Conservation (phyloP, 2,888 invertebrate species). For the Platerodrilus igneus region DNA sequence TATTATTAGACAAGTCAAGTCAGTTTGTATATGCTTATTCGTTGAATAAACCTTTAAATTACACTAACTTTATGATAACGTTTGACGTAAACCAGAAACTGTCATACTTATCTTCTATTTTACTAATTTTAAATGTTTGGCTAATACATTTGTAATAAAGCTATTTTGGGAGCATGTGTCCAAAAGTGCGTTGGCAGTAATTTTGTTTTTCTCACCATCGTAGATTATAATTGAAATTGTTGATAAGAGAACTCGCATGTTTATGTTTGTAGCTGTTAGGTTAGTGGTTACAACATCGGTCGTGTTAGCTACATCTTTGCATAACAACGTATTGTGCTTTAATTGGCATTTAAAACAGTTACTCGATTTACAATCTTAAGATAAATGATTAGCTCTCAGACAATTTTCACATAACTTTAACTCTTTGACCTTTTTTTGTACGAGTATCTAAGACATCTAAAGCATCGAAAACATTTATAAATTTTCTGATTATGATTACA, state of each 20-base stretch:
- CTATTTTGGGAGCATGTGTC: constrained; percentile 20
- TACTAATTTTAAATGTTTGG: constrained; percentile 8
- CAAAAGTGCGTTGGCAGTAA: constrained; percentile 13
- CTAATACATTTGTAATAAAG: constrained; percentile 16
- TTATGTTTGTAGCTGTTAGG: not conserved
- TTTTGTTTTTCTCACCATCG: not conserved
- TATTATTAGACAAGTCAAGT: too few species aligned
- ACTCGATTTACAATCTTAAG: constrained; percentile 9
- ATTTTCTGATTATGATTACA: too few species aligned
- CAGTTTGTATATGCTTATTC: too few species aligned
- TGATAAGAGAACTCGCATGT: too few species aligned
- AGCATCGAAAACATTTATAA: too few species aligned
- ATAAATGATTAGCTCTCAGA: constrained; percentile 16
- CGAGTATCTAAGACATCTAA: too few species aligned
- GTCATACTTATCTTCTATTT: constrained; percentile 7
- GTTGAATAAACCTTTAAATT: too few species aligned
- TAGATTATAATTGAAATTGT: constrained; percentile 11
- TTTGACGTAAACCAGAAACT: constrained; percentile 15
- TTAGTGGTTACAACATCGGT: too few species aligned
- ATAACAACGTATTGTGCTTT: constrained; percentile 20
- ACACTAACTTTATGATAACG: constrained; percentile 3
- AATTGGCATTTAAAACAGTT: constrained; percentile 16
- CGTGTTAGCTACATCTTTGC: constrained; percentile 6
- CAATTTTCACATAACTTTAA: too few species aligned
- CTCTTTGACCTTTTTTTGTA: too few species aligned